Conservation (phyloP, 2,888 invertebrate species). For the Agapostemon virescens region DNA sequence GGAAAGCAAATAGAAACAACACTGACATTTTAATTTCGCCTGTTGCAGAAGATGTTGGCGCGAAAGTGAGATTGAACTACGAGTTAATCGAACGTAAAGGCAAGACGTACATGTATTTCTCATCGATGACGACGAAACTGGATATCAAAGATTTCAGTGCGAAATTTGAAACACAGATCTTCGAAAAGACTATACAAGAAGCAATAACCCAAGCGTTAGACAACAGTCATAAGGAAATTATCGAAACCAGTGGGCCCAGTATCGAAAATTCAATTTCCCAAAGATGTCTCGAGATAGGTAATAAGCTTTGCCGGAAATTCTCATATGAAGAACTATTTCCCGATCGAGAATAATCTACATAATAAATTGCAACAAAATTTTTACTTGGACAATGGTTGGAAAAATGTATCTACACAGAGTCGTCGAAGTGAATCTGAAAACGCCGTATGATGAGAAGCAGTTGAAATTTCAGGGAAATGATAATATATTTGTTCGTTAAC, state of each 20-base stretch:
- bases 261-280: constrained; percentile 75
- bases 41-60: constrained; percentile 63
- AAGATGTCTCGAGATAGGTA: constrained; percentile 70
- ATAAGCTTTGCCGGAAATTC: constrained; percentile 75
- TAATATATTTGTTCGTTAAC: too few relatives aligned
- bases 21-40: not conserved
- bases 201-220: constrained; percentile 68
- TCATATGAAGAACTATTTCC: constrained; percentile 77
- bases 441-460: too few relatives aligned
- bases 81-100: constrained; percentile 62
- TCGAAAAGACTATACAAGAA: constrained; percentile 56
- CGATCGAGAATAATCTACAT: constrained; percentile 66
- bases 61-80: constrained; percentile 51
- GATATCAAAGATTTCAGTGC: constrained; percentile 65
- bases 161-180: constrained; percentile 58
- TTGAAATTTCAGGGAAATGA: not conserved
- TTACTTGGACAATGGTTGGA: not conserved
- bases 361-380: not conserved
- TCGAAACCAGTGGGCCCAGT: constrained; percentile 74
- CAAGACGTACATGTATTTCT: constrained; percentile 65
- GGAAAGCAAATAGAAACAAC: too few relatives aligned
- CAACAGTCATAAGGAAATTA: constrained; percentile 74
- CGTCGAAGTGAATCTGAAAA: too few relatives aligned
- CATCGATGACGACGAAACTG: constrained; percentile 68
- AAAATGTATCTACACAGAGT: not conserved